Conservation (phyloP, 2,888 invertebrate genomes). For the Lordiphosa fenestrarum region DNA sequence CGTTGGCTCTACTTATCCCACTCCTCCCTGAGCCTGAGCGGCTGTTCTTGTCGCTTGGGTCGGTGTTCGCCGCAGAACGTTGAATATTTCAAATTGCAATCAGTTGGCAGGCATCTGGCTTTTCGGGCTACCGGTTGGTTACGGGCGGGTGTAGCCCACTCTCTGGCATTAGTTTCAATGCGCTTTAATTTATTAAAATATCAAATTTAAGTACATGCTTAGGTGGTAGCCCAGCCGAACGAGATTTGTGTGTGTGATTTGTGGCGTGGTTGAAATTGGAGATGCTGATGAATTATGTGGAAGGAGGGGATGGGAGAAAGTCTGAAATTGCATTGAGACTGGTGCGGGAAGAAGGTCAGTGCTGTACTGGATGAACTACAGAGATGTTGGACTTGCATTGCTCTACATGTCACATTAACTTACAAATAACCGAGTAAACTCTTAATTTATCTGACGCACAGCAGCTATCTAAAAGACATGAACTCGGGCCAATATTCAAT, state of each 20-base stretch:
- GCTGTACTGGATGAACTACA: too few relatives aligned
- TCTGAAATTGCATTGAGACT: too few relatives aligned
- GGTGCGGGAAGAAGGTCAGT: too few relatives aligned
- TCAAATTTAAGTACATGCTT: slow-evolving; percentile 62
- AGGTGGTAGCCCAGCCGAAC: slow-evolving; percentile 6
- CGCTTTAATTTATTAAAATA: slow-evolving; percentile 69
- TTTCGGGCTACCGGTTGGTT: slow-evolving; percentile 24
- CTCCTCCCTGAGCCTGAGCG: not conserved
- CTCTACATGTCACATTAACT: too few relatives aligned
- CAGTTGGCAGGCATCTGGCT: slow-evolving; percentile 70
- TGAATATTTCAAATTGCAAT: slow-evolving; percentile 75
- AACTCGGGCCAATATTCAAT: too few relatives aligned
- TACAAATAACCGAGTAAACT: too few relatives aligned
- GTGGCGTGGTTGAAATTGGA: slow-evolving; percentile 42
- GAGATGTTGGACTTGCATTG: too few relatives aligned
- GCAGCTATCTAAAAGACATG: too few relatives aligned
- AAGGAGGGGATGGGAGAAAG: too few relatives aligned
- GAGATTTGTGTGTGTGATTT: slow-evolving; percentile 32
- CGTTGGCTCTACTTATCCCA: slow-evolving; percentile 16
- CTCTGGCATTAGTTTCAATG: slow-evolving; percentile 47
- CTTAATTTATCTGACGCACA: too few relatives aligned
- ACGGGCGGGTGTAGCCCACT: slow-evolving; percentile 36
- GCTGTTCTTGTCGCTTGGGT: slow-evolving; percentile 60
- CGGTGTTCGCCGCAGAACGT: slow-evolving; percentile 52
- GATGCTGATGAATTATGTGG: slow-evolving; percentile 17